phyloP scores from a whole-genome alignment of 2,888 invertebrate species.

The Pammene fasciana region DNA sequence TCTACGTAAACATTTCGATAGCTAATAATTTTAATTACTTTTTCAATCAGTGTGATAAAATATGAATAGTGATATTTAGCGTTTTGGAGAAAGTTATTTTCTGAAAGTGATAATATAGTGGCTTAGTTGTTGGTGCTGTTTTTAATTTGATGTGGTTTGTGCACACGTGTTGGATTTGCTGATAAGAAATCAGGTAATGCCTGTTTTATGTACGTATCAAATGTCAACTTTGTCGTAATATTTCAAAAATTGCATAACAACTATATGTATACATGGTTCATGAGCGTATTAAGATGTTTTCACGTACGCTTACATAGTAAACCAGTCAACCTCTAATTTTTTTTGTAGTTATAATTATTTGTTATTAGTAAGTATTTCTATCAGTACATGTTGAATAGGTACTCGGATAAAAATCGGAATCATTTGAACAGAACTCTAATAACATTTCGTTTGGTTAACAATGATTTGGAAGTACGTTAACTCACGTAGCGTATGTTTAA shows the following conservation, averaged over 20 bases:
- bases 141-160: slow-evolving; percentile 14
- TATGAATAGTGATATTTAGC: not conserved
- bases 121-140: not conserved
- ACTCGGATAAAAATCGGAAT: too few species aligned
- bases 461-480: too few species aligned
- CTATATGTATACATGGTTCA: not conserved
- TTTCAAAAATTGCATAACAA: not conserved
- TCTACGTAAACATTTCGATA: too few species aligned
- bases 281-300: too few species aligned
- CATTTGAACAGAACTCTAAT: too few species aligned
- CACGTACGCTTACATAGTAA: too few species aligned
- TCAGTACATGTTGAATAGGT: too few species aligned
- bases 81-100: not conserved
- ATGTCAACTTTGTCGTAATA: not conserved
- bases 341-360: too few species aligned
- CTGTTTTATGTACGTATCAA: slow-evolving; percentile 11
- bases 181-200: slow-evolving; percentile 23
- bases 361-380: too few species aligned
- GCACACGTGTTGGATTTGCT: not conserved
- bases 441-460: too few species aligned
- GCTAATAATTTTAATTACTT: not conserved
- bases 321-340: too few species aligned
- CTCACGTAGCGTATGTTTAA: too few species aligned
- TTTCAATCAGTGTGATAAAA: slow-evolving; percentile 30
- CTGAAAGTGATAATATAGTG: not conserved